A percentile compares a stretch with the other conserved stretches of the same genome.
Evolutionary conservation across 2,888 invertebrate species (phyloP).

Genomic region (Rhagophthalmus giganteus): DNA sequence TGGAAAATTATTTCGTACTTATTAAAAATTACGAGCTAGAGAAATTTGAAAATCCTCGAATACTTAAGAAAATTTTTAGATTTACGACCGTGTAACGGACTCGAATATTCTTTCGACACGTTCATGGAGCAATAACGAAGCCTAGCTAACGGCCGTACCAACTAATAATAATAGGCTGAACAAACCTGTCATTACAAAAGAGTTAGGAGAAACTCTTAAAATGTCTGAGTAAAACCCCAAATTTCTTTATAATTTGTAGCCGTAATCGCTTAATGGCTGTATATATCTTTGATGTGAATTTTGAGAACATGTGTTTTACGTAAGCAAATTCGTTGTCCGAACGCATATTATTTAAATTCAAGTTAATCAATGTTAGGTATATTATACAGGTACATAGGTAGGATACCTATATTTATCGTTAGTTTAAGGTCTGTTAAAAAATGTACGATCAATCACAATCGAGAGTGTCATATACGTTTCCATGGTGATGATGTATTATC

Average conservation of each 20-base stretch:
- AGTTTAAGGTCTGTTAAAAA: too few relatives aligned
- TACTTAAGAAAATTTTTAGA: not conserved
- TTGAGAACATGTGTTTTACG: not conserved
- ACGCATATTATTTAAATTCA: too few relatives aligned
- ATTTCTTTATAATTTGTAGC: conserved; percentile 52
- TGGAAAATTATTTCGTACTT: not conserved
- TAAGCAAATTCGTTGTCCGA: too few relatives aligned
- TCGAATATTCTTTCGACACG: too few relatives aligned
- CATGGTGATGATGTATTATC: too few relatives aligned
- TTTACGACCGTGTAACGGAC: too few relatives aligned
- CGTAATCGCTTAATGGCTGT: conserved; percentile 14
- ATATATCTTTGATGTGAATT: not conserved
- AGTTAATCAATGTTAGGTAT: too few relatives aligned
- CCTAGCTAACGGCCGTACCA: conserved; percentile 30
- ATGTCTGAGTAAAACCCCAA: conserved; percentile 46
- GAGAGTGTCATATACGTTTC: too few relatives aligned
- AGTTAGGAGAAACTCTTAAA: conserved; percentile 50
- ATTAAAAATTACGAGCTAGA: not conserved
- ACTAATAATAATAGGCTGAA: conserved; percentile 33
- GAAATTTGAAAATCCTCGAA: not conserved
- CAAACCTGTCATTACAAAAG: conserved; percentile 53
- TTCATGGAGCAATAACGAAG: conserved; percentile 21
- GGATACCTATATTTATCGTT: too few relatives aligned
- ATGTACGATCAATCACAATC: too few relatives aligned
- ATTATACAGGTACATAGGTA: too few relatives aligned